Conservation (phyloP, 2,797 vertebrate species). For the Gymnopithys bicolor region DNA sequence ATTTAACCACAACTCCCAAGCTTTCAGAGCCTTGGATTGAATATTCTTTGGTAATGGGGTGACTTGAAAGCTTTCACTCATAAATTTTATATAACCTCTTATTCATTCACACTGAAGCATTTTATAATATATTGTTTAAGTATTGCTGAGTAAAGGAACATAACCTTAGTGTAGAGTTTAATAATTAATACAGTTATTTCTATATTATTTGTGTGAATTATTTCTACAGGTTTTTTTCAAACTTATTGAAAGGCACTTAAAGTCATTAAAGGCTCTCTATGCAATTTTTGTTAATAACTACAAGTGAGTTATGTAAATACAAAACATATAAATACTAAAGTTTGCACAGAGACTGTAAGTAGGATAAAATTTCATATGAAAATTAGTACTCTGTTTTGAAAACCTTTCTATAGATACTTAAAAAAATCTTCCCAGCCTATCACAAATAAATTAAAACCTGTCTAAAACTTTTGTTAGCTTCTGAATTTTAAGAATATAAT, state of each 20-base stretch:
- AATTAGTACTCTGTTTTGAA: background rate
- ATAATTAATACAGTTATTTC: background rate
- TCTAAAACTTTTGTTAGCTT: background rate
- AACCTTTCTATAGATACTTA: background rate
- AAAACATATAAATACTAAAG: background rate
- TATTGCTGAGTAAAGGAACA: background rate
- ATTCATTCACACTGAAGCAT: background rate
- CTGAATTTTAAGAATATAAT: background rate
- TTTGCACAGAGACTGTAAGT: background rate
- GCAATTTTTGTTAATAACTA: background rate
- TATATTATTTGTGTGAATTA: background rate
- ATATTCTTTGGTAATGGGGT: slow-evolving; percentile 35
- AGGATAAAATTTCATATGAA: background rate
- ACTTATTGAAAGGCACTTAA: background rate
- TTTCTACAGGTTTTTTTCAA: background rate
- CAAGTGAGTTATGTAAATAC: background rate
- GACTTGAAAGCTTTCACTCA: slow-evolving; percentile 40
- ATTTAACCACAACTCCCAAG: slow-evolving; percentile 61
- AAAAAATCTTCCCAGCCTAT: background rate
- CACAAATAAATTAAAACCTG: background rate
- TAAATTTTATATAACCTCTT: slow-evolving; percentile 14
- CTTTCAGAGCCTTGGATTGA: slow-evolving; percentile 48
- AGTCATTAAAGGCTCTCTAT: background rate
- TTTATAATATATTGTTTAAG: background rate
- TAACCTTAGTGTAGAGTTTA: background rate